A percentile compares a stretch with the other conserved stretches of the same genome.
Conservation (phyloP, 2,113 vertebrate genomes). For the Brienomyrus longianalis region DNA sequence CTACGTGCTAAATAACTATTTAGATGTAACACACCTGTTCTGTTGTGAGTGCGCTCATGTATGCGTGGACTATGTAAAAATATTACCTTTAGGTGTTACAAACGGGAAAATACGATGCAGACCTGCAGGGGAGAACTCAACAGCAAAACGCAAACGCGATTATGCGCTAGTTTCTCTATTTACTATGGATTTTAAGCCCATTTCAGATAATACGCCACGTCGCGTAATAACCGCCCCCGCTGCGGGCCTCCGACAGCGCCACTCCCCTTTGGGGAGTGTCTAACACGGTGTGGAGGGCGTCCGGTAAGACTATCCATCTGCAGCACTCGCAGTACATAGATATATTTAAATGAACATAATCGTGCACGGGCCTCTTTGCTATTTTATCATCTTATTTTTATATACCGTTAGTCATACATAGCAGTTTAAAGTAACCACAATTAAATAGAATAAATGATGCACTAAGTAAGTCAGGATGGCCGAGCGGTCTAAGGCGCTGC, state of each 20-base stretch:
- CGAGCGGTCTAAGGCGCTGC: slow-evolving; percentile 58
- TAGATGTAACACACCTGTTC: neutral
- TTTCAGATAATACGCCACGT: no score
- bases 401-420: neutral
- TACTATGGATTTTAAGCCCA: neutral
- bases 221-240: neutral
- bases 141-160: neutral
- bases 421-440: no score
- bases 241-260: neutral
- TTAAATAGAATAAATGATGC: neutral
- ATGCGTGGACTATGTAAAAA: neutral
- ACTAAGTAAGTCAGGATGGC: slow-evolving; percentile 46
- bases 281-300: neutral
- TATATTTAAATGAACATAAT: neutral
- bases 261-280: neutral
- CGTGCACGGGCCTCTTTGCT: neutral
- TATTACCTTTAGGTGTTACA: neutral
- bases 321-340: neutral
- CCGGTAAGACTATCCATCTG: neutral
- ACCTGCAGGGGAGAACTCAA: neutral
- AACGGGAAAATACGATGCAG: neutral
- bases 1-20: neutral
- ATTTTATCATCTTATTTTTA: neutral
- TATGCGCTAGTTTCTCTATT: neutral
- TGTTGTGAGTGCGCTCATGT: neutral